Percentiles rank a stretch among this genome's conserved stretches.
These are phyloP conservation scores for Hydropsyche tenuis DNA, from an alignment of 1,140 invertebrate genomes.

Conservation along the genomic window DNA sequence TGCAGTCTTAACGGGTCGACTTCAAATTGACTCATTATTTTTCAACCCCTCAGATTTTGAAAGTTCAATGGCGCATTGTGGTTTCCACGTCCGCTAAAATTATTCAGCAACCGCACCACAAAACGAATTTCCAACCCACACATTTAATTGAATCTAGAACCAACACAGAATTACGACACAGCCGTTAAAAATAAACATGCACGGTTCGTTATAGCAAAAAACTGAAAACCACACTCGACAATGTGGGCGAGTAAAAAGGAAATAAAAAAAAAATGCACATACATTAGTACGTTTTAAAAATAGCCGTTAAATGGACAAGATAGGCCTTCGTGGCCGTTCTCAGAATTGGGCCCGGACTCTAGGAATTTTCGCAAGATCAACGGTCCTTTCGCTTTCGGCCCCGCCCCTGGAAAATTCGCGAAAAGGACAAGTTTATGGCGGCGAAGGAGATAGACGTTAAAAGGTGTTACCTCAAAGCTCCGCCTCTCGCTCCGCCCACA, in stretches of 20 bases:
- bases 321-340: neutral
- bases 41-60: slow-evolving; percentile 20
- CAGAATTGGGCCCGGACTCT: neutral
- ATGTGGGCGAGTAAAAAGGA: neutral
- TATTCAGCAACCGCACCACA: neutral
- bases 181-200: too few species aligned
- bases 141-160: too few species aligned
- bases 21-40: slow-evolving; percentile 44
- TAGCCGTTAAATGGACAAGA: neutral
- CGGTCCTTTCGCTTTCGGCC: neutral
- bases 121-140: too few species aligned
- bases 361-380: slow-evolving; percentile 8
- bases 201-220: too few species aligned
- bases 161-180: too few species aligned
- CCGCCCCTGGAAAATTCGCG: neutral
- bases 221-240: too few species aligned
- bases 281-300: slow-evolving; percentile 1
- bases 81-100: slow-evolving; percentile 9
- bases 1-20: slow-evolving; percentile 28
- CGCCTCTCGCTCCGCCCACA: neutral
- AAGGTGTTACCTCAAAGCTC: neutral
- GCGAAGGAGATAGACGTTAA: neutral
- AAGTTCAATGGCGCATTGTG: slow-evolving; percentile 18
- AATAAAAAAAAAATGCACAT: neutral
- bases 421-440: neutral